Percentiles rank a stretch among this genome's conserved stretches.
Evolutionary conservation across 2,797 vertebrate genomes (phyloP).

Genomic region (Myotis myotis): DNA sequence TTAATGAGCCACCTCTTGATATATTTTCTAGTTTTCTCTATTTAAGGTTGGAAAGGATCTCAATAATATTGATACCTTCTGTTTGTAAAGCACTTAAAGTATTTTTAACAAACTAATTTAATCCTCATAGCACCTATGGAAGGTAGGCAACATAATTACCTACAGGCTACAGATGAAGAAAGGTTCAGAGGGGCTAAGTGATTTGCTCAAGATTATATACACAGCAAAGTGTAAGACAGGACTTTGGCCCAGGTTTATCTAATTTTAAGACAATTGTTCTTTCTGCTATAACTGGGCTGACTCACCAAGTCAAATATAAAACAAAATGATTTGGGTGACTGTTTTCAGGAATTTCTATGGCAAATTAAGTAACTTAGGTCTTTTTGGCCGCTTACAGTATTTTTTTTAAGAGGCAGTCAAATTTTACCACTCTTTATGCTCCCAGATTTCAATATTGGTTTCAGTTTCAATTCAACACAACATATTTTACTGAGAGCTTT

Average conservation of each 20-base stretch:
- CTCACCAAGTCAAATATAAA: background rate
- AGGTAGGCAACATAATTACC: background rate
- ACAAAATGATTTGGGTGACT: background rate
- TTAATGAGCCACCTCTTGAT: background rate
- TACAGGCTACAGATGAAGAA: background rate
- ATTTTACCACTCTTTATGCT: background rate
- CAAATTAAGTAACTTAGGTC: constrained; percentile 9
- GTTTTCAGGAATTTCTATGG: background rate
- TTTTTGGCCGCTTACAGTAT: background rate
- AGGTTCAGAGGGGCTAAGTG: background rate
- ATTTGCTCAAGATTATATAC: background rate
- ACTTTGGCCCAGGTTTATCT: background rate
- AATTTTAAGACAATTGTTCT: constrained; percentile 26
- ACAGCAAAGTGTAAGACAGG: background rate
- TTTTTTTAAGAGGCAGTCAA: constrained; percentile 15
- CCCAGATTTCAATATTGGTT: constrained; percentile 3
- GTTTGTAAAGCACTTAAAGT: background rate
- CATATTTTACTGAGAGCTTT: background rate
- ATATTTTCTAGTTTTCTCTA: constrained; percentile 5
- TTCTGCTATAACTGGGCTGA: background rate
- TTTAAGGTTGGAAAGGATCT: background rate
- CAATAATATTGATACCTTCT: background rate
- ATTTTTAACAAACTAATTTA: constrained; percentile 31
- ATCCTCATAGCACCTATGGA: background rate
- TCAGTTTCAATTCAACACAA: background rate